Percentiles rank a stretch among this genome's conserved stretches.
phyloP scores from a whole-genome alignment of 2,797 vertebrate species.

The Urocyon cinereoargenteus region DNA sequence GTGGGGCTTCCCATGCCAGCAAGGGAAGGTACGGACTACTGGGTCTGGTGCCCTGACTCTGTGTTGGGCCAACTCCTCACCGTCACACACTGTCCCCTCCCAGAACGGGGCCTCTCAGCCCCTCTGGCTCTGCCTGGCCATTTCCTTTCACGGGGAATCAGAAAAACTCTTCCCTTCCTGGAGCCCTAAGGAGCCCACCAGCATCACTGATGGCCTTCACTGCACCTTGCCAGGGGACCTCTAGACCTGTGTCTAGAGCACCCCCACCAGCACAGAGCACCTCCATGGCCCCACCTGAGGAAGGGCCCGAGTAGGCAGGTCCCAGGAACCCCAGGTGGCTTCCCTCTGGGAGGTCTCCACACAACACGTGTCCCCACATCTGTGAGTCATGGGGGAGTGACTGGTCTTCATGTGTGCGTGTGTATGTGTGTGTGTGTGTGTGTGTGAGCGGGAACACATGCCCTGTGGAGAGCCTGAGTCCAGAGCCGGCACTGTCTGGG shows the following conservation, averaged over 20 bases:
- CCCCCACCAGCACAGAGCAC: background rate
- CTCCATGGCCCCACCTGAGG: background rate
- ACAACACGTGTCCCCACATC: rapidly evolving
- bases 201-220: background rate
- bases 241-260: background rate
- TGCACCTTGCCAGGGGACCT: background rate
- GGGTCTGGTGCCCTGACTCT: background rate
- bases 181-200: background rate
- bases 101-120: background rate
- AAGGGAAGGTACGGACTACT: background rate
- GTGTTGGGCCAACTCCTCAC: background rate
- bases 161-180: background rate
- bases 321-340: background rate
- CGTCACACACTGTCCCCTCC: background rate
- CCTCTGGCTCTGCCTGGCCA: background rate
- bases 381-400: background rate
- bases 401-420: background rate
- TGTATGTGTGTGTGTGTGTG: rapidly evolving
- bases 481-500: background rate
- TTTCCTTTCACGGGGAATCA: background rate
- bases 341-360: background rate
- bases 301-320: background rate
- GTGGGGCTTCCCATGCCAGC: rapidly evolving
- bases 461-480: background rate
- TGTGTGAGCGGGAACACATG: rapidly evolving